Percentiles rank a stretch among this genome's conserved stretches.
phyloP scores from a whole-genome alignment of 37 sponge, comb jelly and placozoan species.

The Mnemiopsis leidyi region DNA sequence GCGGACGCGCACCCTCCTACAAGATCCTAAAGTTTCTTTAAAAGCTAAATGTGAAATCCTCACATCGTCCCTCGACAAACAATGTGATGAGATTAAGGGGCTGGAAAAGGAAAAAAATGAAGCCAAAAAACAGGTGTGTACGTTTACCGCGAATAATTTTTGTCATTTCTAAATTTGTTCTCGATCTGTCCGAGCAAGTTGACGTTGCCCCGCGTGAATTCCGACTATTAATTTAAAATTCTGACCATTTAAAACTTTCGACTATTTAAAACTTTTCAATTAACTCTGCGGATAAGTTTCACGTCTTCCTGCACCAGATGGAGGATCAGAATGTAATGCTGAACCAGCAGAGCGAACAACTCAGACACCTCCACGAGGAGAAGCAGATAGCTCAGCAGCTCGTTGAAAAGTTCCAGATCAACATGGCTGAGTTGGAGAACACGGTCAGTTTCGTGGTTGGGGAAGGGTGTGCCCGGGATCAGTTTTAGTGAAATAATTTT shows the following conservation, averaged over 20 bases:
- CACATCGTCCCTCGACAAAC: constrained; percentile 29
- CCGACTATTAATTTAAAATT: too few species aligned
- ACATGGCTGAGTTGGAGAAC: neutral
- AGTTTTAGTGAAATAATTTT: too few species aligned
- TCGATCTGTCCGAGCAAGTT: too few species aligned
- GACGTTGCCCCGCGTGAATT: too few species aligned
- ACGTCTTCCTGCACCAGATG: constrained; percentile 15
- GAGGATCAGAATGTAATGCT: constrained; percentile 18
- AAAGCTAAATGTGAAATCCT: constrained; percentile 45
- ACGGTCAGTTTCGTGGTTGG: neutral
- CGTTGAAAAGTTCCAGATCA: constrained; percentile 22
- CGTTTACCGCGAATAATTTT: too few species aligned
- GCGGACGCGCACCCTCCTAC: constrained; percentile 12
- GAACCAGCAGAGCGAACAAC: constrained; percentile 19
- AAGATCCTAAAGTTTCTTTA: constrained; percentile 19
- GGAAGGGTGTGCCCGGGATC: too few species aligned
- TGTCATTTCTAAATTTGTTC: too few species aligned
- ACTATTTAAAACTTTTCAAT: too few species aligned
- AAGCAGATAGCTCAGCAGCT: constrained; percentile 5
- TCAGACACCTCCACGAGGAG: constrained; percentile 40
- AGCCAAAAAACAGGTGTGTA: constrained; percentile 5
- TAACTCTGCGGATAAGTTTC: too few species aligned
- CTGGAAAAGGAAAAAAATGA: constrained; percentile 4
- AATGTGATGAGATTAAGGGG: neutral
- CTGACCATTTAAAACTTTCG: too few species aligned